A percentile compares a stretch with the other conserved stretches of the same genome.
These are phyloP conservation scores for Hippocampus guttulatus DNA, from an alignment of 2,113 vertebrate species.

Conservation along the genomic window DNA sequence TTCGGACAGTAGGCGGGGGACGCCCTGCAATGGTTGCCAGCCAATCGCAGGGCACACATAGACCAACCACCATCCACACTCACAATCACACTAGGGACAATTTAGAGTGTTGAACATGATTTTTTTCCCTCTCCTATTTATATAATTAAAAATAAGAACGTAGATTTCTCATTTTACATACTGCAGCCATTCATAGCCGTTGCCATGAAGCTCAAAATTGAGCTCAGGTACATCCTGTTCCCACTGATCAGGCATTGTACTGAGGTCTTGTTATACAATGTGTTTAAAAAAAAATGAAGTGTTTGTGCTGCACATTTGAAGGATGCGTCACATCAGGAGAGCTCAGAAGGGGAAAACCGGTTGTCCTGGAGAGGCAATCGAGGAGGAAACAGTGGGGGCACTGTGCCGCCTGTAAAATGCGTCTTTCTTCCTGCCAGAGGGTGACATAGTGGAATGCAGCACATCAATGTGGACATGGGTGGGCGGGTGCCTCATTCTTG, in stretches of 20 bases:
- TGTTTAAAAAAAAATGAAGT: not conserved
- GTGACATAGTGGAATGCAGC: slow-evolving; percentile 63
- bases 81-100: too few relatives aligned
- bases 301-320: slow-evolving; percentile 14
- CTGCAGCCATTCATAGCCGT: not conserved
- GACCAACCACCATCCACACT: too few relatives aligned
- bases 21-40: too few relatives aligned
- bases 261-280: not conserved
- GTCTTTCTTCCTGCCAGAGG: slow-evolving; percentile 68
- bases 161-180: not conserved
- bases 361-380: slow-evolving; percentile 27
- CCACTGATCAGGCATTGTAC: not conserved
- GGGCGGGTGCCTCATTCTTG: slow-evolving; percentile 69
- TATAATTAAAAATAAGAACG: too few relatives aligned
- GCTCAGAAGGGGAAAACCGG: slow-evolving; percentile 40
- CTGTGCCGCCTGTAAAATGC: slow-evolving; percentile 67
- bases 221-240: not conserved
- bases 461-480: slow-evolving; percentile 69
- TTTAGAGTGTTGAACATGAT: too few relatives aligned
- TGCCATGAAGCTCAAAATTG: not conserved
- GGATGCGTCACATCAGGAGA: slow-evolving; percentile 38
- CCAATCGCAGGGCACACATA: too few relatives aligned
- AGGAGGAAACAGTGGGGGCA: slow-evolving; percentile 58
- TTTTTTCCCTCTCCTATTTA: too few relatives aligned
- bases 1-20: too few relatives aligned